A percentile compares a stretch with the other conserved stretches of the same genome.
These are phyloP conservation scores for Gallinago undulata DNA, from an alignment of 2,113 vertebrate species.

Conservation along the genomic window DNA sequence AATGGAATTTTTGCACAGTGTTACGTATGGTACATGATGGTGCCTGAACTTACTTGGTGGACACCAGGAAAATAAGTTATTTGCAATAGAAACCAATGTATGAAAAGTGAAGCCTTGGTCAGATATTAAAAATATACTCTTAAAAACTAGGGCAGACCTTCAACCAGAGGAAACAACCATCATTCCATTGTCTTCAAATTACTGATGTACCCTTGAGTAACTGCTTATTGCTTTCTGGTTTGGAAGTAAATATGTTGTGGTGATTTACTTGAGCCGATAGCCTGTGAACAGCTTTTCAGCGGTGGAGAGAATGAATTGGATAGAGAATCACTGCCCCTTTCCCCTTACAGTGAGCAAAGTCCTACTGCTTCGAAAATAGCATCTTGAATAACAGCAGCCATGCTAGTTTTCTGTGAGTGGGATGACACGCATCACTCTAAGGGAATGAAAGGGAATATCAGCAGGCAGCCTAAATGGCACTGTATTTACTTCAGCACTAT, in stretches of 20 bases:
- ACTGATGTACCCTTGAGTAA: not conserved
- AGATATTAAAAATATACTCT: not conserved
- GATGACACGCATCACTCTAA: conserved; percentile 1
- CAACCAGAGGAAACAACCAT: not conserved
- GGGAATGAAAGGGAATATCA: conserved; percentile 25
- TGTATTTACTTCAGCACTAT: conserved; percentile 29
- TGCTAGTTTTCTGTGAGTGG: not conserved
- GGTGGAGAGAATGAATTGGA: not conserved
- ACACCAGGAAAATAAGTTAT: not conserved
- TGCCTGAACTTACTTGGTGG: not conserved
- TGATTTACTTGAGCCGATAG: not conserved
- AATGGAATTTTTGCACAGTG: not conserved
- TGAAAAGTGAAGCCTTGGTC: not conserved
- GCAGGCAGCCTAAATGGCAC: conserved; percentile 31
- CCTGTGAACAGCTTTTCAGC: not conserved
- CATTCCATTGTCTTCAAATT: not conserved
- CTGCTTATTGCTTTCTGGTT: not conserved
- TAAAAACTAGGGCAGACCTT: not conserved
- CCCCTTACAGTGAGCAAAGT: not conserved
- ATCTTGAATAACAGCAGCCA: not conserved
- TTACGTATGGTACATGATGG: not conserved
- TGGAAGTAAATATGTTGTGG: not conserved
- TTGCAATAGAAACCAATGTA: not conserved
- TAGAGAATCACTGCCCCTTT: not conserved
- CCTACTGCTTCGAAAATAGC: conserved; percentile 7